phyloP scores from a whole-genome alignment of 92 coral and sea anemone species.

The Micromussa lordhowensis region DNA sequence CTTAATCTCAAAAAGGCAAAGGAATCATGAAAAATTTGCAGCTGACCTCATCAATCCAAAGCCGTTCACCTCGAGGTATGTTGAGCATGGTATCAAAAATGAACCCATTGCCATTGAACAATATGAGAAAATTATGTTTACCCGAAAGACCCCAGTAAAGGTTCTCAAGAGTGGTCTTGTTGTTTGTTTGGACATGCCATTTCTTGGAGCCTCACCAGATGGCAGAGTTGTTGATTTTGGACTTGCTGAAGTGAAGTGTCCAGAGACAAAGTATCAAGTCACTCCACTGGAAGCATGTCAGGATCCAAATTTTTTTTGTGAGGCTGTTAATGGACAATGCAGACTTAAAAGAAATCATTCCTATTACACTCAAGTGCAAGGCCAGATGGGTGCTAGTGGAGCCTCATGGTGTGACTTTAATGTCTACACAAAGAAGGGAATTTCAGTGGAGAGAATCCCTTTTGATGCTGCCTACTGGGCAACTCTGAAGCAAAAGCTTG shows the following conservation, averaged over 20 bases:
- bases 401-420: constrained; percentile 50
- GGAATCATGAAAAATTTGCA: constrained; percentile 44
- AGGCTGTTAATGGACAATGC: constrained; percentile 22
- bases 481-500: no score
- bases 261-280: constrained; percentile 26
- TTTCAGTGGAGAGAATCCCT: no score
- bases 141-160: constrained; percentile 39
- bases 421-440: constrained; percentile 30
- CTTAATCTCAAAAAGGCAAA: constrained; percentile 25
- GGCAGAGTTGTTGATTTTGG: constrained; percentile 56
- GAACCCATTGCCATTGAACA: constrained; percentile 38
- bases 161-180: constrained; percentile 56
- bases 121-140: constrained; percentile 51
- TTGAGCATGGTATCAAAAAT: constrained; percentile 59
- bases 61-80: constrained; percentile 13
- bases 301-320: constrained; percentile 37
- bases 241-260: constrained; percentile 59
- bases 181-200: constrained; percentile 33
- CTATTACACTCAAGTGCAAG: constrained; percentile 55
- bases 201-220: constrained; percentile 50
- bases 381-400: constrained; percentile 42
- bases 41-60: constrained; percentile 24
- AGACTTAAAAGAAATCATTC: constrained; percentile 40
- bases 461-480: no score
- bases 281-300: constrained; percentile 57